phyloP scores from a whole-genome alignment of 2,797 vertebrate genomes.

The Dallia pectoralis region DNA sequence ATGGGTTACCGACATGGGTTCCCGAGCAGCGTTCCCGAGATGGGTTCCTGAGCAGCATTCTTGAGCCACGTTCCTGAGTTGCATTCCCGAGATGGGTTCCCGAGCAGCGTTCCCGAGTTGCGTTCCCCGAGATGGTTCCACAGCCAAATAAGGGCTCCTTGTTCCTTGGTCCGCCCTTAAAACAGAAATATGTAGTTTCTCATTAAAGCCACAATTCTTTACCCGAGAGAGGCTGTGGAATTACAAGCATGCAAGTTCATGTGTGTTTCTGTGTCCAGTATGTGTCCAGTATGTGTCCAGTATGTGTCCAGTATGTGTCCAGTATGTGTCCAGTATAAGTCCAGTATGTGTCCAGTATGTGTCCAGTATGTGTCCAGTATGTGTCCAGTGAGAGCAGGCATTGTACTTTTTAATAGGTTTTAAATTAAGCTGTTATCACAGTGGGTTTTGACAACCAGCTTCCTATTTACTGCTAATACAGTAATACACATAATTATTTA shows the following conservation, averaged over 20 bases:
- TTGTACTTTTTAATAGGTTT: constrained; percentile 27
- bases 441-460: constrained; percentile 12
- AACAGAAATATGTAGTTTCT: constrained; percentile 43
- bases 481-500: constrained; percentile 34
- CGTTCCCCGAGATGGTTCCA: constrained; percentile 19
- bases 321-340: background rate
- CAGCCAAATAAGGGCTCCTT: constrained; percentile 20
- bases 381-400: background rate
- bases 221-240: constrained; percentile 17
- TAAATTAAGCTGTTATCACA: constrained; percentile 21
- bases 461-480: constrained; percentile 20
- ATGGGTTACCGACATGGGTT: no score
- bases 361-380: no score
- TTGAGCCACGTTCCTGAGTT: no score
- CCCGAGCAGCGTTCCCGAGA: no score
- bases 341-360: background rate
- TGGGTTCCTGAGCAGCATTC: no score
- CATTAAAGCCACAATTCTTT: constrained; percentile 28
- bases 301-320: no score
- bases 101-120: background rate
- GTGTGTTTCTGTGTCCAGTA: background rate
- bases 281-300: constrained; percentile 11
- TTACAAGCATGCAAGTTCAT: constrained; percentile 4
- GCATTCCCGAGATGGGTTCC: constrained; percentile 18
- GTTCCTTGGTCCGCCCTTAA: constrained; percentile 17